phyloP scores from a whole-genome alignment of 2,888 invertebrate genomes.

The Volucella inanis region DNA sequence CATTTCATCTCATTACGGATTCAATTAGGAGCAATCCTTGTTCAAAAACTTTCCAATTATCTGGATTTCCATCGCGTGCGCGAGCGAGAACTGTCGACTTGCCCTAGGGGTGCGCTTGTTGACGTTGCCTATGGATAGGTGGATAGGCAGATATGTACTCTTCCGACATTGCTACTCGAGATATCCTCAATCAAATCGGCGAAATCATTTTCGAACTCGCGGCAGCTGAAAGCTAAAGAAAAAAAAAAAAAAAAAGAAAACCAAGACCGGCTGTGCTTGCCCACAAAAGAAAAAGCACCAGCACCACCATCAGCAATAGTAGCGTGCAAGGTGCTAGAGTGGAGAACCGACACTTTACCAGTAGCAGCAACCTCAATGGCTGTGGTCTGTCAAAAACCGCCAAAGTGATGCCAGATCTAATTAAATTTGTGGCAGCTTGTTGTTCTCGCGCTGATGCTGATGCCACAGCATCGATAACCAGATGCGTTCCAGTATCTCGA shows the following conservation, averaged over 20 bases:
- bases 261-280: slow-evolving; percentile 47
- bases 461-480: slow-evolving; percentile 43
- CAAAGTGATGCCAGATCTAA: slow-evolving; percentile 69
- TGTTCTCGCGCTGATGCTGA: slow-evolving; percentile 10
- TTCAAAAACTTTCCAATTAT: slow-evolving; percentile 71
- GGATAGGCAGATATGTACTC: not conserved
- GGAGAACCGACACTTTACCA: slow-evolving; percentile 29
- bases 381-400: slow-evolving; percentile 70
- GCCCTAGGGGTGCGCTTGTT: slow-evolving; percentile 1
- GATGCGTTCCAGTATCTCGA: slow-evolving; percentile 30
- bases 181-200: not conserved
- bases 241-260: slow-evolving; percentile 12
- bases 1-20: slow-evolving; percentile 73
- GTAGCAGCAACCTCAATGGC: slow-evolving; percentile 35
- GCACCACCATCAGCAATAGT: too few species aligned
- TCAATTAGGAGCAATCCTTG: slow-evolving; percentile 72
- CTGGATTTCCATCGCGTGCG: slow-evolving; percentile 45
- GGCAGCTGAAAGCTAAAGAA: not conserved
- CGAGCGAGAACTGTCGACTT: slow-evolving; percentile 1
- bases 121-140: slow-evolving; percentile 1
- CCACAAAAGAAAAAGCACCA: slow-evolving; percentile 23
- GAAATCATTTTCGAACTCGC: not conserved
- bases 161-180: slow-evolving; percentile 10
- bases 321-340: slow-evolving; percentile 52
- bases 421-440: slow-evolving; percentile 71